Base-by-base conservation (phyloP, 2,113 vertebrate species). In the Oncorhynchus tshawytscha region DNA sequence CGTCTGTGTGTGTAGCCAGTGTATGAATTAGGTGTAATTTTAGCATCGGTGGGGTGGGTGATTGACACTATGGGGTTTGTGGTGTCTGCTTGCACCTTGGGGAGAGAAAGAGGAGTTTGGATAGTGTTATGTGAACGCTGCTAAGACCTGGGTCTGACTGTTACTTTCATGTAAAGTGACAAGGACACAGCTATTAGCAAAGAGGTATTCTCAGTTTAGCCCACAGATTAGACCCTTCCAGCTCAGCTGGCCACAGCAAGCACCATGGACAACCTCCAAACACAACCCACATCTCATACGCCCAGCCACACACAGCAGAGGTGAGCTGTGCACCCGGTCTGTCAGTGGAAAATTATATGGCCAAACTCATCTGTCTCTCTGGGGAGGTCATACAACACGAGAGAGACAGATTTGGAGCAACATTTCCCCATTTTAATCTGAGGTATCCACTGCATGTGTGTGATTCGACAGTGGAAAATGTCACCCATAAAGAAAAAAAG, bases 171-270 rank as follows among this genome's bases (percentile, higher is more conserved):
- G n/a, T 62, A 22, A 62, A 62, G 39, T 9, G 39, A 45, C 39
- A 45, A 39, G 16, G n/a, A 20, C 59, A 62, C 59, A 62, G 7
- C n/a, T 18, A 18, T 66, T 15, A 60, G 69, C 9, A 4, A 18
- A 29, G 20, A 5, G 9, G 18, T 64, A 5, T 70, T 81, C 31
- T 72, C 68, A 59, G 49, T 73, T 75, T 73, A 87, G 77, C 78
- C 57, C 12, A 72, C 75, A 85, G 87, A 91, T 89, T 87, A 85
- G 84, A 88, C 76, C 78, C 78, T 88, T 90, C 86, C 90, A 87
- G 86, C 78, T 87, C 82, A 73, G 82, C 81, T 81, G 81, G 79
- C 85, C 79, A 77, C 85, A 81, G 84, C 79, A 83, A 84, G 84
- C 70, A 82, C 74, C 24, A 5, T 82, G 85, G 80, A 84, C 68